Conservation (phyloP, 2,113 vertebrate genomes). For the Climacteris rufus region DNA sequence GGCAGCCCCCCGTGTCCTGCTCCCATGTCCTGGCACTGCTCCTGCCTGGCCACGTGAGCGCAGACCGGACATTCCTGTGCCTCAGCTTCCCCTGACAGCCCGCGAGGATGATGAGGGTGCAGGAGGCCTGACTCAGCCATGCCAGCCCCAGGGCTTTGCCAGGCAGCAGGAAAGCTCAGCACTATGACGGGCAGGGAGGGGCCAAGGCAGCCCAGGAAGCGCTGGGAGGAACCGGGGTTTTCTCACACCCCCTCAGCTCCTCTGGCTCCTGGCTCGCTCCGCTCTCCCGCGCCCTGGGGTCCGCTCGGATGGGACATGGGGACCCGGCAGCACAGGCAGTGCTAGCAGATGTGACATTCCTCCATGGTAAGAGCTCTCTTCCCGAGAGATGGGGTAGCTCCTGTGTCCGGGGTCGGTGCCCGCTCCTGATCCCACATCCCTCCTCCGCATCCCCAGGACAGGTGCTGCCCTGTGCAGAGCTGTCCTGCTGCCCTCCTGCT, state of each 20-base stretch:
- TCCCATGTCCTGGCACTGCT: not conserved
- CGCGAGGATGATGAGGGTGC: slow-evolving; percentile 9
- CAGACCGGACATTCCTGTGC: slow-evolving; percentile 14
- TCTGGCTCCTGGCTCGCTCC: not conserved
- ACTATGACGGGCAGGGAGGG: slow-evolving; percentile 21
- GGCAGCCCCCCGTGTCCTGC: fast-evolving
- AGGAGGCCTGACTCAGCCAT: slow-evolving; percentile 45
- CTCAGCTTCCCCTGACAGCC: slow-evolving; percentile 28
- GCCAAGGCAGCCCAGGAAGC: slow-evolving; percentile 35
- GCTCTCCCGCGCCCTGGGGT: not conserved
- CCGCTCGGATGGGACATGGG: not conserved
- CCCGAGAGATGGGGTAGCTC: not conserved
- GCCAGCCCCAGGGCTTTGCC: slow-evolving; percentile 14
- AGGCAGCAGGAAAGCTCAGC: slow-evolving; percentile 17
- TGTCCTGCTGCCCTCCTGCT: not conserved
- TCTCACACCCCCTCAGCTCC: slow-evolving; percentile 22
- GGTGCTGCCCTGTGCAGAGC: not conserved
- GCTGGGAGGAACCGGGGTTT: slow-evolving; percentile 23
- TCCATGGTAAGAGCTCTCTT: slow-evolving; percentile 32
- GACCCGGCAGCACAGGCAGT: not conserved
- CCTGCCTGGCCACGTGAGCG: not conserved
- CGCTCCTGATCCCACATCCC: not conserved
- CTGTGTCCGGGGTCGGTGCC: not conserved
- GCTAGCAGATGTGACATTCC: not conserved
- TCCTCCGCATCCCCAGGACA: not conserved